Base-by-base conservation (phyloP, 2,888 invertebrate species). In the Nomada lathburiana region DNA sequence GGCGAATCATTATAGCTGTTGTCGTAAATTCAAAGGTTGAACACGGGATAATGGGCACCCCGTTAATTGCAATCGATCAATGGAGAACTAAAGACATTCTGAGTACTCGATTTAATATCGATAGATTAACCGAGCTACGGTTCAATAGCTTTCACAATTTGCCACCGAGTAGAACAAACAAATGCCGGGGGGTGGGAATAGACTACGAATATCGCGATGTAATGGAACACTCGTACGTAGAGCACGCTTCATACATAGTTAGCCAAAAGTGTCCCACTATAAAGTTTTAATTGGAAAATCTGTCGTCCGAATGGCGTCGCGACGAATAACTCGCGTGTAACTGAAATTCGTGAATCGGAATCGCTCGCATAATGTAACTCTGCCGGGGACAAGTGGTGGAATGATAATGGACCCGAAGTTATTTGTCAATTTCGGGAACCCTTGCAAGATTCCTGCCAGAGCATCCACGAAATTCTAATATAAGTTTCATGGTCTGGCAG, bases 231-330 rank as follows among this genome's bases (percentile, higher is more conserved):
- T 60, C n/a, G 3, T 36, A 50, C n/a, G 11, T 36, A 50, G 64
- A 52, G 26, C 2, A 1, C 29, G 50, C 3, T 47, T 16, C 36
- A 5, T 36, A 7, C 36, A 36, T 36, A 36, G 36, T 36, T 47
- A 3, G 47, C 47, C 47, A 47, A 16, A 47, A 3, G 2, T 47
- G 47, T 47, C 47, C 47, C 10, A 16, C 4, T 23, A 3, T 10
- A 1, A 47, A 60, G 59, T 74, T 74, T 67, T 74, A 74, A 74
- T 74, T 74, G 60, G 42, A 42, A 59, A 67, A 42, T 50, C 36
- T 26, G 26, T 26, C 65, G 29, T 57, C 18, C 36, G 7, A 16
- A 29, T 10, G 18, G 42, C 7, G 57, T 10, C 29, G 36, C 11
- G 23, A 5, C 7, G 42, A 36, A 53, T 29, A 18, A 50, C 29